Conservation (phyloP, 2,797 vertebrate genomes). For the Brachymystax lenok region DNA sequence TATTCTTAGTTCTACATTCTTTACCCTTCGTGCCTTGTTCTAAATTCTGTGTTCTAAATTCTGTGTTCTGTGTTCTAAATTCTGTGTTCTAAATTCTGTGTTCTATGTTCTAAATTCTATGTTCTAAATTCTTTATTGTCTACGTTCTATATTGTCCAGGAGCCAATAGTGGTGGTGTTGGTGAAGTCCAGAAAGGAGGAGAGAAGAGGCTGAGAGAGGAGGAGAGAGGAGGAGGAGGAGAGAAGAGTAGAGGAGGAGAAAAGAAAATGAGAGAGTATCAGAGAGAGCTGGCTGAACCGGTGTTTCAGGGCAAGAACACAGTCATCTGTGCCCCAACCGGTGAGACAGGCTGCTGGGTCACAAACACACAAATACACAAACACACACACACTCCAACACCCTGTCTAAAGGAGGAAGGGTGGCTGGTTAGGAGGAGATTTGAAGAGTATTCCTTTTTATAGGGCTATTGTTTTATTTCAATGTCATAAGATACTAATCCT, state of each 20-base stretch:
- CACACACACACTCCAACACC: not conserved
- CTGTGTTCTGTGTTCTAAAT: not conserved
- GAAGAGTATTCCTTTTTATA: too few relatives aligned
- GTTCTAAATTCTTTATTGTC: not conserved
- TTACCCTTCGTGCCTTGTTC: not conserved
- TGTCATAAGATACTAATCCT: too few relatives aligned
- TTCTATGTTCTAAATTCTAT: not conserved
- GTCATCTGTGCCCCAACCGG: constrained; percentile 62
- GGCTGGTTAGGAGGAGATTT: too few relatives aligned
- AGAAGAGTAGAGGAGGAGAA: not conserved
- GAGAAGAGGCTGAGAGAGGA: not conserved
- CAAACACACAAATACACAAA: not conserved
- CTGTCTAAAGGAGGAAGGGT: too few relatives aligned
- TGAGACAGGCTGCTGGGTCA: constrained; percentile 1
- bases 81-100: not conserved
- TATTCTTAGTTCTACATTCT: not conserved
- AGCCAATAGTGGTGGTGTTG: not conserved
- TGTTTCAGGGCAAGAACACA: constrained; percentile 45
- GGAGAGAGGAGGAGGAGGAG: not conserved
- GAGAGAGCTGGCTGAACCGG: constrained; percentile 41
- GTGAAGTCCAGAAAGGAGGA: not conserved
- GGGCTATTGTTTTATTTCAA: too few relatives aligned
- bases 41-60: not conserved
- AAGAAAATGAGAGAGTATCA: constrained; percentile 33
- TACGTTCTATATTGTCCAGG: not conserved